Conservation (phyloP, 92 coral and sea anemone genomes). For the Chrysogorgia sp. region DNA sequence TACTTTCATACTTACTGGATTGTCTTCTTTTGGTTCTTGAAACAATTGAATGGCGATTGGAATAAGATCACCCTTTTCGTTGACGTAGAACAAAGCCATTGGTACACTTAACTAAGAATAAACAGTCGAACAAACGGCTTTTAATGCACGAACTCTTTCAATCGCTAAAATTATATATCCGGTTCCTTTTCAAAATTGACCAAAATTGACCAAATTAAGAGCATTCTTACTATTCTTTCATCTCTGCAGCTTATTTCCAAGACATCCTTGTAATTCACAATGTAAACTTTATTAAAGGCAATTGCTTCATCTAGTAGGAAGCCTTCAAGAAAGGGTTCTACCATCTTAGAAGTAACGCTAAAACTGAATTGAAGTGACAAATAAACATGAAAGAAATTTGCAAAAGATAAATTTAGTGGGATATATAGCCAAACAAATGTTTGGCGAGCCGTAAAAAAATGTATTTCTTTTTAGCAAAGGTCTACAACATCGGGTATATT, state of each 20-base stretch:
- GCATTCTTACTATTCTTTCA: slow-evolving; percentile 10
- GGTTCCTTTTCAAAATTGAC: too few relatives aligned
- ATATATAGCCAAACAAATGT: too few relatives aligned
- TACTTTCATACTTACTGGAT: slow-evolving; percentile 16
- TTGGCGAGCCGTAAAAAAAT: too few relatives aligned
- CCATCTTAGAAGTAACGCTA: slow-evolving; percentile 26
- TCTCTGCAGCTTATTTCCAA: slow-evolving; percentile 9
- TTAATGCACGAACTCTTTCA: neutral
- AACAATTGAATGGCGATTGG: slow-evolving; percentile 40
- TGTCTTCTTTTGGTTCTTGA: slow-evolving; percentile 27
- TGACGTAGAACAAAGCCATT: slow-evolving; percentile 44
- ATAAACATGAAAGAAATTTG: neutral
- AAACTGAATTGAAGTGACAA: neutral
- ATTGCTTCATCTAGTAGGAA: slow-evolving; percentile 25
- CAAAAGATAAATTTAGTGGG: too few relatives aligned
- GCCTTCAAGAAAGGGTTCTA: slow-evolving; percentile 31
- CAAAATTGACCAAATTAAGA: too few relatives aligned
- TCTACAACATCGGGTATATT: too few relatives aligned
- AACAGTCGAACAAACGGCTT: neutral
- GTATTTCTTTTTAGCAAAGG: too few relatives aligned
- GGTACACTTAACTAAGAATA: slow-evolving; percentile 20
- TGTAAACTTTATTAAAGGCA: slow-evolving; percentile 6
- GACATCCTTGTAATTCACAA: slow-evolving; percentile 29
- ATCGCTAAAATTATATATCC: too few relatives aligned
- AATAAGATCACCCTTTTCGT: slow-evolving; percentile 28